Conservation (phyloP, 2,797 vertebrate species). For the Hoplostethus mediterraneus region DNA sequence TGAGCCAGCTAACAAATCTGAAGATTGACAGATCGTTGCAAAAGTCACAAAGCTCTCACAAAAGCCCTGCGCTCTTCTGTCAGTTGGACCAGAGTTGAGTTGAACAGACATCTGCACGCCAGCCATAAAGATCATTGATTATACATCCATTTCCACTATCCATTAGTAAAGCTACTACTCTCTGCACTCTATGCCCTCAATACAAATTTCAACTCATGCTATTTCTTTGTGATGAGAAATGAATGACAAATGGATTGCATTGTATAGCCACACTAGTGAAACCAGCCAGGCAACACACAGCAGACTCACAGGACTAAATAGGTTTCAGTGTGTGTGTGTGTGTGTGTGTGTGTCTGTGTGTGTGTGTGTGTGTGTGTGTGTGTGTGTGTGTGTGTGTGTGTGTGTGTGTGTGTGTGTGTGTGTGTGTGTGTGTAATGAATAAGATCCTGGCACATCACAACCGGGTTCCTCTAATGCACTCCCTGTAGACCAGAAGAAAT, state of each 20-base stretch:
- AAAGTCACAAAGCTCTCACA: slow-evolving; percentile 16
- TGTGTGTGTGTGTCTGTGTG: slow-evolving; percentile 25
- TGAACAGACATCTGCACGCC: slow-evolving; percentile 36
- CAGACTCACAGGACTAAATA: slow-evolving; percentile 42
- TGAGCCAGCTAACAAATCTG: neutral
- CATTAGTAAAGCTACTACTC: slow-evolving; percentile 69
- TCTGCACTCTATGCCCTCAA: slow-evolving; percentile 60
- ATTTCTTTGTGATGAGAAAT: slow-evolving; percentile 63
- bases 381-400: slow-evolving; percentile 16
- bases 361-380: slow-evolving; percentile 51
- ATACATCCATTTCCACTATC: slow-evolving; percentile 62
- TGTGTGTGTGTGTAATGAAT: slow-evolving; percentile 72
- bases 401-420: slow-evolving; percentile 22
- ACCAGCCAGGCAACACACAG: slow-evolving; percentile 53
- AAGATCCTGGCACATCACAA: slow-evolving; percentile 76
- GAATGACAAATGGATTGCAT: slow-evolving; percentile 68
- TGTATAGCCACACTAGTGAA: slow-evolving; percentile 40
- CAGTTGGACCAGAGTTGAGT: slow-evolving; percentile 29
- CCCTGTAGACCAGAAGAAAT: slow-evolving; percentile 72
- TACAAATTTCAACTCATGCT: slow-evolving; percentile 53
- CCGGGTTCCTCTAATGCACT: slow-evolving; percentile 73
- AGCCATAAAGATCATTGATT: slow-evolving; percentile 63
- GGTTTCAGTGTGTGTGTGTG: slow-evolving; percentile 31
- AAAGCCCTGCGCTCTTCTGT: neutral
- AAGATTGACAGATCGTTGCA: neutral